phyloP scores from a whole-genome alignment of 1,140 invertebrate genomes.

The Contarinia nasturtii region DNA sequence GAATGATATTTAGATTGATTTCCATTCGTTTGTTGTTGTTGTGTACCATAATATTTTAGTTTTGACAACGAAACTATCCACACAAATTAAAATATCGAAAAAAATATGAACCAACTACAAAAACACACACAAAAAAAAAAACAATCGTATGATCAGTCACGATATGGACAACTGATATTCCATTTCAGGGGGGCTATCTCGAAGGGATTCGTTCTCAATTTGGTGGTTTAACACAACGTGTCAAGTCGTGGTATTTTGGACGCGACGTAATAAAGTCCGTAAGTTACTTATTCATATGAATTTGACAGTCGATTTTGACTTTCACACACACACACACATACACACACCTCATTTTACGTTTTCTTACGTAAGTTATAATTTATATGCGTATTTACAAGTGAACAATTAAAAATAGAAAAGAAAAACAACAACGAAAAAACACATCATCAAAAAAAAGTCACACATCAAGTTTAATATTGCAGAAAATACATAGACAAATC shows the following conservation, averaged over 20 bases:
- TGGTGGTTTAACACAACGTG: slow-evolving; percentile 80
- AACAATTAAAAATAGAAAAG: slow-evolving; percentile 6
- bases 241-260: slow-evolving; percentile 89
- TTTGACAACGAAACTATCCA: too few relatives aligned
- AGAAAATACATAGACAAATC: not conserved
- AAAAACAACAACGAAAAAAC: not conserved
- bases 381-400: too few relatives aligned
- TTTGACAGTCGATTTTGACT: slow-evolving; percentile 15
- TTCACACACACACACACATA: slow-evolving; percentile 6
- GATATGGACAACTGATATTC: slow-evolving; percentile 5
- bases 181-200: slow-evolving; percentile 68
- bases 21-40: too few relatives aligned
- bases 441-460: not conserved
- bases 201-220: slow-evolving; percentile 76
- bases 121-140: too few relatives aligned
- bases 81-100: too few relatives aligned
- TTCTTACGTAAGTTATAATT: too few relatives aligned
- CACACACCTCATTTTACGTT: slow-evolving; percentile 4
- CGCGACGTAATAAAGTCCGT: slow-evolving; percentile 84
- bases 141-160: too few relatives aligned
- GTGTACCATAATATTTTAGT: too few relatives aligned
- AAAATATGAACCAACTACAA: too few relatives aligned
- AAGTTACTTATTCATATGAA: slow-evolving; percentile 43
- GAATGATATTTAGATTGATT: too few relatives aligned
- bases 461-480: not conserved